These are phyloP conservation scores for Pachydiplax longipennis DNA, from an alignment of 2,888 invertebrate genomes.

Conservation along the genomic window DNA sequence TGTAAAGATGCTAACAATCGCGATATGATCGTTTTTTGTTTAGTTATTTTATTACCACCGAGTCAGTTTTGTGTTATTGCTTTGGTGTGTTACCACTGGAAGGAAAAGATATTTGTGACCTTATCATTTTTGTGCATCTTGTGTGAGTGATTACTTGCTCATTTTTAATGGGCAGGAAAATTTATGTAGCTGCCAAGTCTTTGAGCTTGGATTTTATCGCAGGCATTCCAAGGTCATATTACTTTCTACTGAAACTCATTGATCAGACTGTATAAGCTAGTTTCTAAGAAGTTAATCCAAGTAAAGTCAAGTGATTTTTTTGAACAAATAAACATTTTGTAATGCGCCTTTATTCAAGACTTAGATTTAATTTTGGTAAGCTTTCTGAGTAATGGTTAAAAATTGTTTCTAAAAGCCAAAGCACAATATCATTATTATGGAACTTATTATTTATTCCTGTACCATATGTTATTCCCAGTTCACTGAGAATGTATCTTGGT, in stretches of 20 bases:
- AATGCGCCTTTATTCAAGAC: background rate
- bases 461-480: background rate
- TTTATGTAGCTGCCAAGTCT: conserved; percentile 5
- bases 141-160: background rate
- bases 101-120: background rate
- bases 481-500: background rate
- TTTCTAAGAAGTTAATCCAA: background rate
- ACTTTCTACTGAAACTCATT: background rate
- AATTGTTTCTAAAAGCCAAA: background rate
- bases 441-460: background rate
- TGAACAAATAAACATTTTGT: background rate
- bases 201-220: background rate
- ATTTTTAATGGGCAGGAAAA: background rate
- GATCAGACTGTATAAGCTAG: background rate
- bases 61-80: background rate
- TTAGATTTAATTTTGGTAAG: background rate
- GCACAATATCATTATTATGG: background rate
- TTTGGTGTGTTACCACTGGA: background rate
- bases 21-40: background rate
- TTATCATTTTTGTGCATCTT: background rate
- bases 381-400: background rate
- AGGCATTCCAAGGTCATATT: conserved; percentile 6
- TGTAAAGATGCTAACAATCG: background rate
- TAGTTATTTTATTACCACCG: background rate
- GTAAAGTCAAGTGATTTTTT: background rate